Evolutionary conservation across 2,113 vertebrate species (phyloP).

Genomic region (Dryoscopus gambensis): DNA sequence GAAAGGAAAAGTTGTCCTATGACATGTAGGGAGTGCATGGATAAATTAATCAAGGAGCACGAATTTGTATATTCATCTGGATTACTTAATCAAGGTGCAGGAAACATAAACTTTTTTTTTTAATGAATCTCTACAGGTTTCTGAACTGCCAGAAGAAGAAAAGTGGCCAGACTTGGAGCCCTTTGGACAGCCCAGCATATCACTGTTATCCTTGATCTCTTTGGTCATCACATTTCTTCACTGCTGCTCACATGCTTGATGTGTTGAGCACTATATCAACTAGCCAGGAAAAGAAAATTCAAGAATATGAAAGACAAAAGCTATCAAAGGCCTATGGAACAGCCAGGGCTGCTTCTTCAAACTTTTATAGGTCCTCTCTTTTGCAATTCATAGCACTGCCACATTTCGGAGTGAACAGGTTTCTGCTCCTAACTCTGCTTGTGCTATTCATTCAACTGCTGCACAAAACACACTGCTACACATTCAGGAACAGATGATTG

Average conservation of each 20-base stretch:
- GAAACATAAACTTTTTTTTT: not conserved
- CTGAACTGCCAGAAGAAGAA: not conserved
- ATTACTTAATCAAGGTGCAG: not conserved
- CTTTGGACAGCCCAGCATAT: not conserved
- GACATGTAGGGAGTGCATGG: accelerated
- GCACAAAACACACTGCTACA: not conserved
- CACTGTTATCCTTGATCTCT: not conserved
- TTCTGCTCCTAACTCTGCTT: not conserved
- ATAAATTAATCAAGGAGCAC: not conserved
- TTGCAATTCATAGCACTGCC: not conserved
- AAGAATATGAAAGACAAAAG: not conserved
- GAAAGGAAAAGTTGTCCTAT: not conserved
- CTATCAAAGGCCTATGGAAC: not conserved
- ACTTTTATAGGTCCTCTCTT: not conserved
- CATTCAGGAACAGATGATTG: not conserved
- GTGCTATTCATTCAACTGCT: not conserved
- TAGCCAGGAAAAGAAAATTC: not conserved
- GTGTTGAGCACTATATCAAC: accelerated
- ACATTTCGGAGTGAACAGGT: not conserved
- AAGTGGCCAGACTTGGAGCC: not conserved
- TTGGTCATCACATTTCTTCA: not conserved
- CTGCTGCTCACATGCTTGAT: not conserved
- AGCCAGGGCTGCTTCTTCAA: not conserved
- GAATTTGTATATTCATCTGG: not conserved
- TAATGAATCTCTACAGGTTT: not conserved